Base-by-base conservation (phyloP, 2,888 invertebrate genomes). In the Petrolisthes manimaculis region DNA sequence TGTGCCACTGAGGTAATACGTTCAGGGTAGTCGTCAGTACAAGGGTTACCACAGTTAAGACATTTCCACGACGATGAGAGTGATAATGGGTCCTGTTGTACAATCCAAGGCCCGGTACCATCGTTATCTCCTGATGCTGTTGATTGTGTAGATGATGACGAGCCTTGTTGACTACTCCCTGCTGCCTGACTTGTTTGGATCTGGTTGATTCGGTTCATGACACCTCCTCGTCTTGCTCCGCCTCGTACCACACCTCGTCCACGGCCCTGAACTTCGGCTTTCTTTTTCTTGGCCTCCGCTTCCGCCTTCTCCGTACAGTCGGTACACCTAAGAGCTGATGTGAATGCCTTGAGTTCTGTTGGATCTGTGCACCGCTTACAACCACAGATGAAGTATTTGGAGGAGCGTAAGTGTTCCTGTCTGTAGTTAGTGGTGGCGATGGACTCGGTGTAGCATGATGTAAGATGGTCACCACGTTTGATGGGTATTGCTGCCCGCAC, bases 351-450 rank as follows among this genome's bases (percentile, higher is more conserved):
- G 12, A 91, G 88, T 51, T 91, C 91, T 0, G 90, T 88, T 5
- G 91, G 91, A 51, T 91, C 91, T 14, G 67, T 61, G 54, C 91
- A 91, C 14, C 91, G 87, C 14, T 71, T 77, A 54, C 91, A 91
- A 8, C 74, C 82, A 55, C 91, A 91, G n/a, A 82, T 87, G 88
- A 91, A 91, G 79, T 89, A 91, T 69, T 91, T 91, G 5, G 89
- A 89, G 4, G 90, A 82, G 55, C 87, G 85, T 12, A 91, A 86
- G 61, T 91, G 91, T 71, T 90, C 90, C 75, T 88, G 89, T 77
- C 91, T 86, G 4, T 75, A 55, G 51, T 71, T 51, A 4, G 91
- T 90, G 18, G 89, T 88, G 67, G 91, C 56, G 8, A 91, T 80
- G 37, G 89, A 67, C 56, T 91, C 90, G 4, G 91, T 91, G 80